Percentiles rank a stretch among this genome's conserved stretches.
Conservation (phyloP, 2,113 vertebrate species). For the Pollachius pollachius region DNA sequence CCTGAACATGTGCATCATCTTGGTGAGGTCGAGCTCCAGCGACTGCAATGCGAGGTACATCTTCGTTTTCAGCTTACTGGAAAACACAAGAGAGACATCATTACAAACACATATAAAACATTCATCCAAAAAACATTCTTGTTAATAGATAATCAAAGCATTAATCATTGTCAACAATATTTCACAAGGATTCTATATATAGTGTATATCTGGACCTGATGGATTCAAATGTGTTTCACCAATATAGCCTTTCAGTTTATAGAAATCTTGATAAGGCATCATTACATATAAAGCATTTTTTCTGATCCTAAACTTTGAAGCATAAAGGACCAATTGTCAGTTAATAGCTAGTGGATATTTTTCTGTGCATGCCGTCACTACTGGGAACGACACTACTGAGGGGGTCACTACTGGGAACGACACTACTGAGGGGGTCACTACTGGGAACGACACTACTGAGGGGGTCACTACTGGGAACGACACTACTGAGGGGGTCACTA, state of each 20-base stretch:
- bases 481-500: background rate
- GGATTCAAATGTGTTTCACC: background rate
- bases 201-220: background rate
- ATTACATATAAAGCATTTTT: background rate
- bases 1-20: constrained; percentile 99
- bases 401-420: no score
- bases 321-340: no score
- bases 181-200: background rate
- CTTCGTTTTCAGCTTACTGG: constrained; percentile 96
- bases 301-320: no score
- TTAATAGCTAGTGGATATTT: no score
- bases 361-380: background rate
- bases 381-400: no score
- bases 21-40: constrained; percentile 93
- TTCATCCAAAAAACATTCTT: background rate
- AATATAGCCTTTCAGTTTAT: background rate
- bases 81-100: constrained; percentile 13
- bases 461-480: no score
- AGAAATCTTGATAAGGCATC: background rate
- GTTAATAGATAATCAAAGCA: background rate
- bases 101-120: background rate
- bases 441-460: no score
- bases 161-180: background rate
- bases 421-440: no score
- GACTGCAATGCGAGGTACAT: constrained; percentile 98